phyloP scores from a whole-genome alignment of 2,888 invertebrate genomes.

The Drosophila testacea region DNA sequence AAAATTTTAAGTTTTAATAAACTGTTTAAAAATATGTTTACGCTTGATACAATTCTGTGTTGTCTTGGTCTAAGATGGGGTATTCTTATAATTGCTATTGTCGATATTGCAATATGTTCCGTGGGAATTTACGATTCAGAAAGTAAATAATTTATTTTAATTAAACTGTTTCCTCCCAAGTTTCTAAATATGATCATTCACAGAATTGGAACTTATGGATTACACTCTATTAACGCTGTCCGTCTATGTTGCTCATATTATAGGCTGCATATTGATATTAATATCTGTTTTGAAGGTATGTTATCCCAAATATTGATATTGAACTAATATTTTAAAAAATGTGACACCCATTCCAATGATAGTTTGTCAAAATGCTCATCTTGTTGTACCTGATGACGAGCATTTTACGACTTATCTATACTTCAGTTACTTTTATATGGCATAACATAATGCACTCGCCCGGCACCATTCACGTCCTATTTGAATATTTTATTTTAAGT shows the following conservation, averaged over 20 bases:
- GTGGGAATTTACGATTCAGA: neutral
- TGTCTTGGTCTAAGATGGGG: constrained; percentile 18
- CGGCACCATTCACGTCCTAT: neutral
- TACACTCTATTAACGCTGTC: neutral
- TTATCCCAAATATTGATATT: neutral
- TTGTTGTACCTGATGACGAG: constrained; percentile 5
- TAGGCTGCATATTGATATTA: constrained; percentile 2
- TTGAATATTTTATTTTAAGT: constrained; percentile 19
- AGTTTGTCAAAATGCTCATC: neutral
- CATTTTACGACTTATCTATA: constrained; percentile 7
- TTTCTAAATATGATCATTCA: neutral
- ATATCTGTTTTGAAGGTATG: constrained; percentile 10
- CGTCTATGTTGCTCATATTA: neutral
- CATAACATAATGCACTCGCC: neutral
- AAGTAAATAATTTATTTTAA: neutral
- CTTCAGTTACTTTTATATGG: constrained; percentile 4
- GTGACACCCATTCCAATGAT: neutral
- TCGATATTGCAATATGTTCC: constrained; percentile 2
- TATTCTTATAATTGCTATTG: constrained; percentile 9
- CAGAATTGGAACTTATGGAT: neutral
- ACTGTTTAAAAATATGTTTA: constrained; percentile 3
- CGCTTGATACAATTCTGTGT: constrained; percentile 4
- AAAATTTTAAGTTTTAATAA: constrained; percentile 9
- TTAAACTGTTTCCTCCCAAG: neutral
- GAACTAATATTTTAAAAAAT: neutral